phyloP scores from a whole-genome alignment of 2,888 invertebrate species.

The Orthonychiurus folsomi region DNA sequence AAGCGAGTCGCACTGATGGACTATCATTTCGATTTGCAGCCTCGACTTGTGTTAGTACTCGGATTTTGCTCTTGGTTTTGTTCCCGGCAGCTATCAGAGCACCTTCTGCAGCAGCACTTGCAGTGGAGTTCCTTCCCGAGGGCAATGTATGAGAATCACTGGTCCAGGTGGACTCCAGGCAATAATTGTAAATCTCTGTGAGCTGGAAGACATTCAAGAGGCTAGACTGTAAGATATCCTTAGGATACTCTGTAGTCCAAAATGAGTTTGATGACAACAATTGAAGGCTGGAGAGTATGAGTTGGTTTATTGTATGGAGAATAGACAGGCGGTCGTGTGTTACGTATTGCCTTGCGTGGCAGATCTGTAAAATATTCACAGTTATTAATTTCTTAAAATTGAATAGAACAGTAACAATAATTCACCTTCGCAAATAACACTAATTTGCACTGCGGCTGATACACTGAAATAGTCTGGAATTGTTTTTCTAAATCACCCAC shows the following conservation, averaged over 20 bases:
- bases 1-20: slow-evolving; percentile 59
- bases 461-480: slow-evolving; percentile 35
- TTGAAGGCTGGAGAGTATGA: slow-evolving; percentile 24
- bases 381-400: no score
- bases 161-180: slow-evolving; percentile 25
- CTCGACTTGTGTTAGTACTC: slow-evolving; percentile 25
- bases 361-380: slow-evolving; percentile 31
- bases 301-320: slow-evolving; percentile 25
- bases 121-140: background rate
- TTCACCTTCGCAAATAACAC: slow-evolving; percentile 37
- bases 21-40: slow-evolving; percentile 43
- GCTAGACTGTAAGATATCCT: slow-evolving; percentile 14
- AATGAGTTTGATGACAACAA: slow-evolving; percentile 26
- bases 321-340: slow-evolving; percentile 34
- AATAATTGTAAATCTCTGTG: slow-evolving; percentile 35
- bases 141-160: background rate
- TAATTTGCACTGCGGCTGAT: slow-evolving; percentile 40
- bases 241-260: slow-evolving; percentile 17
- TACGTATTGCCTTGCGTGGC: slow-evolving; percentile 37
- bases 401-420: background rate
- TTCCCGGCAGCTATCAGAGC: slow-evolving; percentile 3
- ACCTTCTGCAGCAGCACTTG: slow-evolving; percentile 15
- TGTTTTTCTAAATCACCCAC: slow-evolving; percentile 36
- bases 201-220: slow-evolving; percentile 31
- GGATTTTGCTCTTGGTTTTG: slow-evolving; percentile 7